Evolutionary conservation across 1,140 invertebrate species (phyloP).

Genomic region (Drosophila eugracilis): DNA sequence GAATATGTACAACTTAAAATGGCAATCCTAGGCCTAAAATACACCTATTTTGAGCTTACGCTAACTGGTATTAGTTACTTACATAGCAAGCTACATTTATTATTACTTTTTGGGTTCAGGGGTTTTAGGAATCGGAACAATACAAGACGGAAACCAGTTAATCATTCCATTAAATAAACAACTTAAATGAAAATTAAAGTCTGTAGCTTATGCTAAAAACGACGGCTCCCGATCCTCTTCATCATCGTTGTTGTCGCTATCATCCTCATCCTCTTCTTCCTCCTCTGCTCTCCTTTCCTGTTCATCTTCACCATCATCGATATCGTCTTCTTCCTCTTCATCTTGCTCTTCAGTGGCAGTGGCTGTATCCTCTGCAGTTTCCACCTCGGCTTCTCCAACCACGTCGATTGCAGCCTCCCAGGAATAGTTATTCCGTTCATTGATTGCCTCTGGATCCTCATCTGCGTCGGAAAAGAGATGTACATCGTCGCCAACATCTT

Average conservation of each 20-base stretch:
- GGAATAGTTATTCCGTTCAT: conserved; percentile 6
- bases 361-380: conserved; percentile 25
- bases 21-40: conserved; percentile 31
- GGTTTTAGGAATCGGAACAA: conserved; percentile 9
- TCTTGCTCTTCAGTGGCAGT: conserved; percentile 38
- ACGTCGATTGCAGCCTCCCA: conserved; percentile 35
- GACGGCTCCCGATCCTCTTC: conserved; percentile 16
- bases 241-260: conserved; percentile 25
- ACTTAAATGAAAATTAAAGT: conserved; percentile 3
- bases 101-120: conserved; percentile 8
- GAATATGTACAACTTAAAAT: conserved; percentile 66
- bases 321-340: conserved; percentile 16
- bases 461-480: conserved; percentile 47
- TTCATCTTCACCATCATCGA: conserved; percentile 14
- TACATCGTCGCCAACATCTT: conserved; percentile 36
- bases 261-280: conserved; percentile 19
- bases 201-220: conserved; percentile 7
- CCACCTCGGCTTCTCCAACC: conserved; percentile 16
- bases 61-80: conserved; percentile 14
- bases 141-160: conserved; percentile 27
- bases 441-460: conserved; percentile 9
- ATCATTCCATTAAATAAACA: conserved; percentile 9
- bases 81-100: conserved; percentile 27
- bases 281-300: conserved; percentile 35
- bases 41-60: conserved; percentile 20